phyloP scores from a whole-genome alignment of 64 coral and sea anemone genomes.

The Orbicella faveolata region DNA sequence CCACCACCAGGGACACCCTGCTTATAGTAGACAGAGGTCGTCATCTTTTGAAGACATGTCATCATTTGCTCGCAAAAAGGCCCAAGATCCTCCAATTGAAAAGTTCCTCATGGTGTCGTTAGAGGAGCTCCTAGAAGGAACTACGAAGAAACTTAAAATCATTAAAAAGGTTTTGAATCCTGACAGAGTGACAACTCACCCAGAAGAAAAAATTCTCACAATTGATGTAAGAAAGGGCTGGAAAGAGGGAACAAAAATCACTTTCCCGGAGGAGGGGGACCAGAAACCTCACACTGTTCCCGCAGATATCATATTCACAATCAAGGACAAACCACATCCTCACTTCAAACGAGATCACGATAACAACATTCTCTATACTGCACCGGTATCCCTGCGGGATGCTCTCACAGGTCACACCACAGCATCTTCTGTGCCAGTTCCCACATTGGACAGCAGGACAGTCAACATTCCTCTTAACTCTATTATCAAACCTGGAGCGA shows the following conservation, averaged over 20 bases:
- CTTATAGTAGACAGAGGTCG: slow-evolving; percentile 47
- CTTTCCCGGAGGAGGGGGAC: slow-evolving; percentile 91
- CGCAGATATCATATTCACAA: slow-evolving; percentile 91
- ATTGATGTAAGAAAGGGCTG: slow-evolving; percentile 95
- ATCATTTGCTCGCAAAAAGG: slow-evolving; percentile 48
- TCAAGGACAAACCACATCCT: slow-evolving; percentile 89
- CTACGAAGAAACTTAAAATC: slow-evolving; percentile 92
- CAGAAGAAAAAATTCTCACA: slow-evolving; percentile 91
- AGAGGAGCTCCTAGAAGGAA: slow-evolving; percentile 84
- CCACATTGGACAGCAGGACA: slow-evolving; percentile 75
- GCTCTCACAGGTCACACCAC: slow-evolving; percentile 73
- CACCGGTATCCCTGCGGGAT: slow-evolving; percentile 76
- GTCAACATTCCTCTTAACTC: slow-evolving; percentile 74
- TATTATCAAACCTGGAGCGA: slow-evolving; percentile 75
- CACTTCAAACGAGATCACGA: slow-evolving; percentile 84
- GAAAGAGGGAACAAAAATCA: slow-evolving; percentile 98
- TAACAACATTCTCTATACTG: slow-evolving; percentile 87
- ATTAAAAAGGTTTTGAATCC: slow-evolving; percentile 81
- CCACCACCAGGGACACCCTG: slow-evolving; percentile 7
- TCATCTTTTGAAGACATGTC: slow-evolving; percentile 85
- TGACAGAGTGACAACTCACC: slow-evolving; percentile 72
- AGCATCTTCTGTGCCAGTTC: slow-evolving; percentile 51
- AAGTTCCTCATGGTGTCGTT: slow-evolving; percentile 74
- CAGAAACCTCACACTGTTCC: slow-evolving; percentile 91
- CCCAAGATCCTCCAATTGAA: slow-evolving; percentile 89